Percentiles rank a stretch among this genome's conserved stretches.
Evolutionary conservation across 2,113 vertebrate genomes (phyloP).

Genomic region (Talpa occidentalis): DNA sequence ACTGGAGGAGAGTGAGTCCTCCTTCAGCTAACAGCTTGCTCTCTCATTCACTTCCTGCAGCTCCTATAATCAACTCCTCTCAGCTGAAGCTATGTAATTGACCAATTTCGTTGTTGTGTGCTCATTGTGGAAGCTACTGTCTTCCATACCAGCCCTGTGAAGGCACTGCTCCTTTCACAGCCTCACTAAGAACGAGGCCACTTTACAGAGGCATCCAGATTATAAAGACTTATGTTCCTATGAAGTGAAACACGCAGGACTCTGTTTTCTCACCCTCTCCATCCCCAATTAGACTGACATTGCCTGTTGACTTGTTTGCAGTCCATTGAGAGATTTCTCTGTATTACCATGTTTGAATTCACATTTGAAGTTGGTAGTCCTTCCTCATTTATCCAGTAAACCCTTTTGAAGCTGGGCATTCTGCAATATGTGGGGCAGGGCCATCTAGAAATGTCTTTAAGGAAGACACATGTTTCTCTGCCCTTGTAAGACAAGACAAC

Average conservation of each 20-base stretch:
- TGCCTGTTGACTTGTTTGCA: neutral
- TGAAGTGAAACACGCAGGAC: neutral
- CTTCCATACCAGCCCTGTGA: rapidly evolving
- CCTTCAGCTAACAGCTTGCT: neutral
- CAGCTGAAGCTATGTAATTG: neutral
- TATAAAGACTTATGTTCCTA: neutral
- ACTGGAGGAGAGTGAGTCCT: no score
- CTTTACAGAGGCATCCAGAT: neutral
- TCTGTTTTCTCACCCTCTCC: neutral
- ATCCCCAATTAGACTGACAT: no score
- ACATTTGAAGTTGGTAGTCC: neutral
- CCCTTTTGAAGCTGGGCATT: neutral
- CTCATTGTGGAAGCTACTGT: neutral
- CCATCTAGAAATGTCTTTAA: neutral
- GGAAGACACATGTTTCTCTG: neutral
- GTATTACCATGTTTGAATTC: neutral
- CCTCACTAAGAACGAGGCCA: neutral
- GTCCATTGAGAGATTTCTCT: neutral
- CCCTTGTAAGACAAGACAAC: neutral
- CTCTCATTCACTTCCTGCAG: neutral
- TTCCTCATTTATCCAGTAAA: neutral
- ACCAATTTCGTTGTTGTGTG: no score
- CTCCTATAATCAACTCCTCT: neutral
- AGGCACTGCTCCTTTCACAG: neutral
- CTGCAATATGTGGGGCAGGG: neutral